Evolutionary conservation across 2,113 vertebrate species (phyloP).

Genomic region (Chionis minor): DNA sequence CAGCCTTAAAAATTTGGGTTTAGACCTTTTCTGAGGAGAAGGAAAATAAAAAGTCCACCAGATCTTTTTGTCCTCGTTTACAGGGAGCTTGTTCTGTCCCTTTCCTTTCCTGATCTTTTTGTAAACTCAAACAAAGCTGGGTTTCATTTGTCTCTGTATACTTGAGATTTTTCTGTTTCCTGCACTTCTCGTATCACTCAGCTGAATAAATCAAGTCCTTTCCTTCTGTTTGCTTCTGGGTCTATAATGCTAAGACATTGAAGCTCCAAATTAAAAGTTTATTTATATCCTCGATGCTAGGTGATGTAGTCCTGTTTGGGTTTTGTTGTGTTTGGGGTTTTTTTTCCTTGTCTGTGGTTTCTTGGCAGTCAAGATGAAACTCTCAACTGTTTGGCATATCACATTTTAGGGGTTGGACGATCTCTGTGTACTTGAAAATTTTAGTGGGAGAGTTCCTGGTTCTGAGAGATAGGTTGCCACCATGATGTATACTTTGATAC

Average conservation of each 20-base stretch:
- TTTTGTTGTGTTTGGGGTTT: background rate
- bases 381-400: background rate
- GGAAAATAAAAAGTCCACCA: too few species aligned
- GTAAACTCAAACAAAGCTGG: background rate
- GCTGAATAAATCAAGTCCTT: background rate
- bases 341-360: background rate
- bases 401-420: fast-evolving
- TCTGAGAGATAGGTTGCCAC: background rate
- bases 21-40: background rate
- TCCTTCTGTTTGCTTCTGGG: background rate
- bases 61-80: background rate
- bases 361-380: background rate
- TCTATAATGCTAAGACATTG: background rate
- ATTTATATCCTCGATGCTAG: background rate
- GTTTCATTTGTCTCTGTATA: background rate
- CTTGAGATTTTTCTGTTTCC: background rate
- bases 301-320: background rate
- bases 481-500: background rate
- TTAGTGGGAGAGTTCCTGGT: background rate
- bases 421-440: background rate
- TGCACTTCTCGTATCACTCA: background rate
- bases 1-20: background rate
- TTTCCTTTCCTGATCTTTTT: background rate
- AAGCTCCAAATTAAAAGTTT: background rate
- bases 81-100: background rate